Conservation (phyloP, 2,113 vertebrate species). For the Gymnobelideus leadbeateri region DNA sequence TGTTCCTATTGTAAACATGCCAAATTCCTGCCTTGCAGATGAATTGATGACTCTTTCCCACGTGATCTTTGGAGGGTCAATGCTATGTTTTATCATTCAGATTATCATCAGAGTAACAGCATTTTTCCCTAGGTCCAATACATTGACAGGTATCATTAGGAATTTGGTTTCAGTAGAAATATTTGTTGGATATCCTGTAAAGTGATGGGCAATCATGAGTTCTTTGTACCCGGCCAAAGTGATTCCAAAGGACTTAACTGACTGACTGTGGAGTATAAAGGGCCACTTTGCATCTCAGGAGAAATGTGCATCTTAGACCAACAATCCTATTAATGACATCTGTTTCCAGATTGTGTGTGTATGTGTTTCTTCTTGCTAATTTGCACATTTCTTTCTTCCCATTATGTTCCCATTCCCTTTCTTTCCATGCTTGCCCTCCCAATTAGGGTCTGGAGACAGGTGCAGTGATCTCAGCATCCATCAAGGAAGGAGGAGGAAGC, state of each 20-base stretch:
- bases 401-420: background rate
- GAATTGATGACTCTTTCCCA: slow-evolving; percentile 68
- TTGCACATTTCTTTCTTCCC: background rate
- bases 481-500: background rate
- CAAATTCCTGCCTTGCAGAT: slow-evolving; percentile 70
- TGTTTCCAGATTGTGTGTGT: background rate
- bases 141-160: background rate
- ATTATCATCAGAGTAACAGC: slow-evolving; percentile 40
- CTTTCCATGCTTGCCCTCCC: slow-evolving; percentile 9
- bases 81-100: background rate
- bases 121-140: background rate
- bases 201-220: background rate
- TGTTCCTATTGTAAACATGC: slow-evolving; percentile 70
- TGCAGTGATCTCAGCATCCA: background rate
- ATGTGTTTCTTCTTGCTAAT: background rate
- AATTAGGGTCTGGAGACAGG: background rate
- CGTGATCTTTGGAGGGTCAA: slow-evolving; percentile 70
- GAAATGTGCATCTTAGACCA: background rate
- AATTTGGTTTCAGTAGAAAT: background rate
- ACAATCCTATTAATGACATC: background rate
- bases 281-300: background rate
- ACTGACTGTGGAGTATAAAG: background rate
- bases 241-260: background rate
- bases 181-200: background rate
- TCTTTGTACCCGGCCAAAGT: background rate